Evolutionary conservation across 2,888 invertebrate species (phyloP), one percentile per base, ranked within the genome.

Genomic region (Nipponacmea schrenckii): DNA sequence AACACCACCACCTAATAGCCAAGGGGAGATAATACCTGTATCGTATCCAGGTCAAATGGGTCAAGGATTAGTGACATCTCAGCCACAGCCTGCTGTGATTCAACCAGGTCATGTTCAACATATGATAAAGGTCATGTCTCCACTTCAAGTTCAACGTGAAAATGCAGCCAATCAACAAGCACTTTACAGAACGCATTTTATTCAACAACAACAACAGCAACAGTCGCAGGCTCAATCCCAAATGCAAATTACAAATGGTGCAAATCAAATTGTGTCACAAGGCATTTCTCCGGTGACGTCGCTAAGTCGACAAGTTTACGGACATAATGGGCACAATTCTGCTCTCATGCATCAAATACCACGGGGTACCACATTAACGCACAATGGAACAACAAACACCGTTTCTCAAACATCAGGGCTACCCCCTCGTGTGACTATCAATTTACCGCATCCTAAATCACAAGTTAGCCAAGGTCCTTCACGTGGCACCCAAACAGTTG

Each of bases 111-210:
- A 76, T 48, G 80, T 93, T 88, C 93, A 93, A 83, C 94, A 94
- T 85, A 91, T 93, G 89, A 91, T 94, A 81, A 93, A 94, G 83
- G 90, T 94, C 73, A 94, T 94, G 91, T 94, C 94, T 24, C 94
- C 94, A 14, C 93, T 64, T 79, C 64, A 48, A 90, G 93, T 67
- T 93, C 56, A 20, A 24, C 20, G 56, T 10, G 56, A 56, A 44
- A 62, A 66, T 31, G 24, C 65, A 12, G 48, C 48, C 20, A 31
- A 17, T 93, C 79, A 93, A 94, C 81, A 74, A 64, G 71, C 72
- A 48, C 68, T 74, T 56, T 68, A 31, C 68, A 27, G 68, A 27
- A 56, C 44, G n/a, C 68, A 50, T 31, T 56, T 56, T n/a, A 27
- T 56, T 31, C 68, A 68, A 39, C 63, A 69, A 27, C 56, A 56